A percentile compares a stretch with the other conserved stretches of the same genome.
Evolutionary conservation across 2,797 vertebrate genomes (phyloP).

Genomic region (Rhinella marina): DNA sequence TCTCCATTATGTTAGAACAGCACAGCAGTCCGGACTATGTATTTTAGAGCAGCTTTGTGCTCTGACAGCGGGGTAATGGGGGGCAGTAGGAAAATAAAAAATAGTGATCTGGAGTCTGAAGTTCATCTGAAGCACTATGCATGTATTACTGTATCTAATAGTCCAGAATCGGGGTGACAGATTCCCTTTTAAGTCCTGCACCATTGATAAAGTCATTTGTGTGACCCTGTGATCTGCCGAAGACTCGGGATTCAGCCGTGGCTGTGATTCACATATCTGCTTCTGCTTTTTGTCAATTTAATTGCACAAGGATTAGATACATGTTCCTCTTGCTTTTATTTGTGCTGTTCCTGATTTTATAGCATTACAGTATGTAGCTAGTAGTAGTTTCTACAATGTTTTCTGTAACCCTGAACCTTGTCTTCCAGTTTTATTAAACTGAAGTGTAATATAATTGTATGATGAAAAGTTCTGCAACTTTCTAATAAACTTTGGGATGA

Average conservation of each 20-base stretch:
- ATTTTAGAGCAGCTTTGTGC: too few relatives aligned
- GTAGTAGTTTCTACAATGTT: background rate
- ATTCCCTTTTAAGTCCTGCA: background rate
- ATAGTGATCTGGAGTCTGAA: too few relatives aligned
- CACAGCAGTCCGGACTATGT: too few relatives aligned
- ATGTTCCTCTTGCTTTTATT: background rate
- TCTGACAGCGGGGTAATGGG: too few relatives aligned
- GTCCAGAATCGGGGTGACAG: too few relatives aligned
- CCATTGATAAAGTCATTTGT: slow-evolving; percentile 7
- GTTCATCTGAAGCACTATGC: too few relatives aligned
- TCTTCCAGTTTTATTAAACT: background rate
- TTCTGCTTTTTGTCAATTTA: background rate
- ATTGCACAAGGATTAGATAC: background rate
- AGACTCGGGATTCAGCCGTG: background rate
- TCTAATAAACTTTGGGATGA: too few relatives aligned
- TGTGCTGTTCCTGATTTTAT: background rate
- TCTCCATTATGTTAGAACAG: too few relatives aligned
- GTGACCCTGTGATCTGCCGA: slow-evolving; percentile 1
- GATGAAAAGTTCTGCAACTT: too few relatives aligned
- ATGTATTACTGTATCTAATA: too few relatives aligned
- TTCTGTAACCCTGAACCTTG: background rate
- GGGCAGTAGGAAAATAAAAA: too few relatives aligned
- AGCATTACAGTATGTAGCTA: background rate
- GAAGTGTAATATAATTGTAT: background rate
- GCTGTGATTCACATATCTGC: background rate